phyloP scores from a whole-genome alignment of 1,140 invertebrate species.

The Cephus cinctus region DNA sequence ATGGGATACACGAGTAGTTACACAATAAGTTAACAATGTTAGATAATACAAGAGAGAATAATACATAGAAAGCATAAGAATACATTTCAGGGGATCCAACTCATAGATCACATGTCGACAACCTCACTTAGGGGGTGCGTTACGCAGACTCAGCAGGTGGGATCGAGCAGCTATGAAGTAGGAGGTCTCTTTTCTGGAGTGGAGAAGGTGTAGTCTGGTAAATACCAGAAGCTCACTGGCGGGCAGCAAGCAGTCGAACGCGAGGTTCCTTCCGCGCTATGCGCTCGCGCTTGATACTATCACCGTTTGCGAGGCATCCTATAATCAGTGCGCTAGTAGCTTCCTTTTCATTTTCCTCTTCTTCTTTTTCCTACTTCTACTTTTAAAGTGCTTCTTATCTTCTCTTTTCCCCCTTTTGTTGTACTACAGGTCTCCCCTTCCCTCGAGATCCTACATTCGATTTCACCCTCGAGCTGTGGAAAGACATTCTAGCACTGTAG shows the following conservation, averaged over 20 bases:
- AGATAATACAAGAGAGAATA: too few species aligned
- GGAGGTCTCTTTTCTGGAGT: too few species aligned
- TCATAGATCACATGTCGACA: too few species aligned
- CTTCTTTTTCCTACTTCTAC: conserved; percentile 3
- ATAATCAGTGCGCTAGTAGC: too few species aligned
- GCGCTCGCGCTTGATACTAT: background rate
- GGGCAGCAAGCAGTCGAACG: too few species aligned
- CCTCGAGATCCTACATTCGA: background rate
- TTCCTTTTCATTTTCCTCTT: too few species aligned
- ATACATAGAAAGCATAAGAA: too few species aligned
- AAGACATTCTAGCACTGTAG: conserved; percentile 14
- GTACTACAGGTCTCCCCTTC: background rate
- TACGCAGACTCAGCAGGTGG: conserved; percentile 5
- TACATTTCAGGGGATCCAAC: too few species aligned
- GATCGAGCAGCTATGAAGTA: conserved; percentile 6
- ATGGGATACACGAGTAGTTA: too few species aligned
- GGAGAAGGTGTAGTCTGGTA: too few species aligned
- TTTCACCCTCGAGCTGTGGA: conserved; percentile 2
- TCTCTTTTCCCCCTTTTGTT: background rate
- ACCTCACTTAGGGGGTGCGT: too few species aligned
- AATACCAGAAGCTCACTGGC: conserved; percentile 7
- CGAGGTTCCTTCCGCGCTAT: conserved; percentile 3
- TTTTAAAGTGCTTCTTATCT: background rate
- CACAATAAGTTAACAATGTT: too few species aligned
- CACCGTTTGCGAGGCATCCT: background rate